A percentile compares a stretch with the other conserved stretches of the same genome.
Evolutionary conservation across 2,797 vertebrate genomes (phyloP).

Genomic region (Fistularia tabacaria): DNA sequence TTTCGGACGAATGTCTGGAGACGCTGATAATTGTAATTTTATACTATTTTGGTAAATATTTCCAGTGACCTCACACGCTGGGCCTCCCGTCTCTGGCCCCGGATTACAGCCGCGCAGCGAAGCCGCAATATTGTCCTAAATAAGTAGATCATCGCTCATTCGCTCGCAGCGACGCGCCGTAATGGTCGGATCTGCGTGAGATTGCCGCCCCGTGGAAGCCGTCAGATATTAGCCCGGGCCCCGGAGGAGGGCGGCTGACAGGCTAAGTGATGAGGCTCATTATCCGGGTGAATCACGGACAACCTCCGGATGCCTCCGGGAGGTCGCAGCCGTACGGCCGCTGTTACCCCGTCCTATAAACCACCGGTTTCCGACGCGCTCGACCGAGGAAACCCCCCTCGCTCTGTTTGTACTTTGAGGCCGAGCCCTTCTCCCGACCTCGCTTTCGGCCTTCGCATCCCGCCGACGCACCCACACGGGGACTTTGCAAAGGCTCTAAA

Average conservation of each 20-base stretch:
- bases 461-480: too few relatives aligned
- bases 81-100: too few relatives aligned
- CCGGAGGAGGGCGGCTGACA: slow-evolving; percentile 57
- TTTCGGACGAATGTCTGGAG: too few relatives aligned
- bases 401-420: slow-evolving; percentile 55
- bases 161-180: slow-evolving; percentile 28
- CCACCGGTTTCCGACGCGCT: slow-evolving; percentile 49
- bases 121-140: background rate
- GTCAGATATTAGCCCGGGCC: slow-evolving; percentile 45
- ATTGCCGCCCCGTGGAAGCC: slow-evolving; percentile 36
- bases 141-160: slow-evolving; percentile 3
- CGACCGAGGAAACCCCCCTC: slow-evolving; percentile 34
- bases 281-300: slow-evolving; percentile 66
- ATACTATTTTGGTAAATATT: background rate
- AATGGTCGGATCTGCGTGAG: slow-evolving; percentile 29
- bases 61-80: background rate
- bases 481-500: too few relatives aligned
- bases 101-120: background rate
- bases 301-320: slow-evolving; percentile 59
- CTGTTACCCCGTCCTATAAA: slow-evolving; percentile 65
- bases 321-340: slow-evolving; percentile 52
- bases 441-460: too few relatives aligned
- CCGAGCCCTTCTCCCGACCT: too few relatives aligned
- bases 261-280: slow-evolving; percentile 67
- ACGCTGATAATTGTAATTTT: too few relatives aligned